These are phyloP conservation scores for Rhinichthys klamathensis DNA, from an alignment of 2,113 vertebrate genomes.

Conservation along the genomic window DNA sequence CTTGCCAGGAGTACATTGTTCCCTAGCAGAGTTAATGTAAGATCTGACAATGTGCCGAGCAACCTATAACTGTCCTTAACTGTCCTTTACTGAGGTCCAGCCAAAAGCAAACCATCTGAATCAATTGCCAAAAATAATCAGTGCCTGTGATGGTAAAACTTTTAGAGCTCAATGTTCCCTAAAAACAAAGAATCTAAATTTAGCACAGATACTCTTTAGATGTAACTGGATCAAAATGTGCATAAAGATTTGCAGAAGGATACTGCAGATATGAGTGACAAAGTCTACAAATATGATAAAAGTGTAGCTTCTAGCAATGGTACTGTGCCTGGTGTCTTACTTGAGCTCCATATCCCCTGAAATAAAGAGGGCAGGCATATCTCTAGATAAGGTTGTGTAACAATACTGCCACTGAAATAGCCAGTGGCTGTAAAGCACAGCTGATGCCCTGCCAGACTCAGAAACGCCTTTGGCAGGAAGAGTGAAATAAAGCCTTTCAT, in stretches of 20 bases:
- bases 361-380: not conserved
- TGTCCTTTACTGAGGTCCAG: conserved; percentile 15
- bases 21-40: not conserved
- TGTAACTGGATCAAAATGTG: not conserved
- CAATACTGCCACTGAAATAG: conserved; percentile 35
- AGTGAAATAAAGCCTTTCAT: conserved; percentile 45
- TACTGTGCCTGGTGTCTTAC: not conserved
- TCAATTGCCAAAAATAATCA: not conserved
- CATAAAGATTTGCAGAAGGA: not conserved
- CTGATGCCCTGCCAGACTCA: conserved; percentile 35
- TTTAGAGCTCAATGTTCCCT: conserved; percentile 8
- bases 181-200: not conserved
- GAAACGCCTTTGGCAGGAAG: conserved; percentile 45
- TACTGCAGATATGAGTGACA: not conserved
- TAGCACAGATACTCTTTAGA: not conserved
- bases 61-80: conserved; percentile 4
- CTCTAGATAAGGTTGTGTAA: conserved; percentile 41
- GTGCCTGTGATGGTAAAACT: not conserved
- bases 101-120: conserved; percentile 17
- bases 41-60: not conserved
- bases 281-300: not conserved
- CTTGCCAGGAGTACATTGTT: not conserved
- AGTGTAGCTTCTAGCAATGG: not conserved
- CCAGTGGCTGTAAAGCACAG: conserved; percentile 42
- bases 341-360: not conserved